phyloP scores from a whole-genome alignment of 2,888 invertebrate species.

The Doris montereyensis region DNA sequence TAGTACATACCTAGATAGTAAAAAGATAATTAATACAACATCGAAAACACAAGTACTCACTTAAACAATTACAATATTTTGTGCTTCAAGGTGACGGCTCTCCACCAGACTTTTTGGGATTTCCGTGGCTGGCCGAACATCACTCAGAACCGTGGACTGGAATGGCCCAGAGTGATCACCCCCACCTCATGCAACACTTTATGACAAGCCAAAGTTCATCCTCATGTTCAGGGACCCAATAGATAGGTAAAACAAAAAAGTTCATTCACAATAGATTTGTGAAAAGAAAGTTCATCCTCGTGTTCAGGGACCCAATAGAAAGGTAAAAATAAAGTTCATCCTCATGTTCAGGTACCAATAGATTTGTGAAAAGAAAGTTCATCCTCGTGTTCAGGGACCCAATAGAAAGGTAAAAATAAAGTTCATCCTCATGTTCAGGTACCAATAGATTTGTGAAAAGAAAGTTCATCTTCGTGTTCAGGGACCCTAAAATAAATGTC shows the following conservation, averaged over 20 bases:
- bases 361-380: too few species aligned
- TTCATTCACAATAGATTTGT: too few species aligned
- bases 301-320: conserved; percentile 59
- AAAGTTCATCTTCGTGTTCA: too few species aligned
- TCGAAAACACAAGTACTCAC: too few species aligned
- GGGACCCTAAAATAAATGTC: conserved; percentile 57
- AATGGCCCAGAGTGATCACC: conserved; percentile 52
- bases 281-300: conserved; percentile 57
- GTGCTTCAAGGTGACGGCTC: conserved; percentile 59
- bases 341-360: too few species aligned
- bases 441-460: too few species aligned
- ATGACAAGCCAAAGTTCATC: conserved; percentile 54
- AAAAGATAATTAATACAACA: too few species aligned
- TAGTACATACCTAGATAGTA: too few species aligned
- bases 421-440: too few species aligned
- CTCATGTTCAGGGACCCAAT: conserved; percentile 58
- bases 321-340: too few species aligned
- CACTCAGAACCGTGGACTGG: conserved; percentile 53
- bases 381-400: conserved; percentile 59
- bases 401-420: too few species aligned
- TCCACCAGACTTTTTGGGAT: conserved; percentile 66
- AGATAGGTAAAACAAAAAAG: conserved; percentile 59
- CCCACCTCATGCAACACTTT: conserved; percentile 46
- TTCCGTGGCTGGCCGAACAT: conserved; percentile 59
- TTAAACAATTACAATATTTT: too few species aligned